Conservation (phyloP, 2,113 vertebrate genomes). For the Cacatua alba region DNA sequence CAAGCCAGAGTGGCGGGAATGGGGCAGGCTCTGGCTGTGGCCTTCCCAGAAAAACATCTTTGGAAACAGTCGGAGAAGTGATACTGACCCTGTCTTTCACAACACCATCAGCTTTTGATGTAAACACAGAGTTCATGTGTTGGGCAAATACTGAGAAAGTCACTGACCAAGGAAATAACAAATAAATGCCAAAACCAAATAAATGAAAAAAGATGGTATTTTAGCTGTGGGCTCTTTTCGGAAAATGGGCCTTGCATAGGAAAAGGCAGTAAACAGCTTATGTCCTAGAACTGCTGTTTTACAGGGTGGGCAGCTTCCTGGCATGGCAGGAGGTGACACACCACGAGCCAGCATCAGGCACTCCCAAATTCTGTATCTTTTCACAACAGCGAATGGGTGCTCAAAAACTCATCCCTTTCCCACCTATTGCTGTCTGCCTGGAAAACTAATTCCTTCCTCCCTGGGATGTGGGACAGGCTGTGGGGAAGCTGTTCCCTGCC, state of each 20-base stretch:
- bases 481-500: neutral
- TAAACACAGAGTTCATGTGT: conserved; percentile 39
- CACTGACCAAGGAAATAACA: conserved; percentile 15
- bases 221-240: neutral
- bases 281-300: neutral
- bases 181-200: neutral
- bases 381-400: neutral
- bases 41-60: conserved; percentile 3
- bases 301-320: neutral
- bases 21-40: neutral
- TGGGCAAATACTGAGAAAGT: conserved; percentile 14
- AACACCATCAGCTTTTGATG: neutral
- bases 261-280: neutral
- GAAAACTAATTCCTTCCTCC: neutral
- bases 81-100: conserved; percentile 18
- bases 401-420: neutral
- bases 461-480: neutral
- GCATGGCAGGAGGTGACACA: neutral
- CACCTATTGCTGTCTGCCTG: neutral
- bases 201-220: neutral
- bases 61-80: neutral
- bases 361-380: neutral
- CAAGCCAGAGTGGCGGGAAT: accelerated
- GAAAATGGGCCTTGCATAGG: neutral
- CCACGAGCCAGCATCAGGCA: neutral